A percentile compares a stretch with the other conserved stretches of the same genome.
These are phyloP conservation scores for Drosophila neonasuta DNA, from an alignment of 2,888 invertebrate species.

Conservation along the genomic window DNA sequence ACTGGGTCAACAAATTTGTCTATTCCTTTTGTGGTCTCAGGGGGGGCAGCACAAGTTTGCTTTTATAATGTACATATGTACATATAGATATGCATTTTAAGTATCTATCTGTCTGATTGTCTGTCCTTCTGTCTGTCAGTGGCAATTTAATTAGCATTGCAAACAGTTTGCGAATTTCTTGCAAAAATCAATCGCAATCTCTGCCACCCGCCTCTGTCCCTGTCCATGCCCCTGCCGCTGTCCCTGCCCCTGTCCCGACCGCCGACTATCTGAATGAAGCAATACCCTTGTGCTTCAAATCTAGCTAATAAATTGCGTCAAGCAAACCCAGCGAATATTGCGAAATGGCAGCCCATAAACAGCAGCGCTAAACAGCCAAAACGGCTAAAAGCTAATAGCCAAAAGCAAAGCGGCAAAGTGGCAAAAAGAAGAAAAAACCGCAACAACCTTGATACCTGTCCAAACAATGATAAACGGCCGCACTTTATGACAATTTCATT, in stretches of 20 bases:
- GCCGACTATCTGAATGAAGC: slow-evolving; percentile 28
- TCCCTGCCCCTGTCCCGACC: not conserved
- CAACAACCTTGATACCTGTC: slow-evolving; percentile 57
- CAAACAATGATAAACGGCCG: slow-evolving; percentile 52
- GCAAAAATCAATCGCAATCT: slow-evolving; percentile 53
- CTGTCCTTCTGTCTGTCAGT: slow-evolving; percentile 29
- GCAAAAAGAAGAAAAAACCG: slow-evolving; percentile 27
- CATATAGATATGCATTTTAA: slow-evolving; percentile 17
- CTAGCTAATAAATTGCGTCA: slow-evolving; percentile 63
- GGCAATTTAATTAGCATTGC: slow-evolving; percentile 62
- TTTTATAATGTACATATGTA: slow-evolving; percentile 32
- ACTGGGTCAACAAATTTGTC: slow-evolving; percentile 59
- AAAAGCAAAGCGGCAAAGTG: slow-evolving; percentile 1
- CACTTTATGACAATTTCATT: slow-evolving; percentile 58
- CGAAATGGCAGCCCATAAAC: slow-evolving; percentile 54
- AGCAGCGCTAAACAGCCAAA: slow-evolving; percentile 28
- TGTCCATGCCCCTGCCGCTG: not conserved
- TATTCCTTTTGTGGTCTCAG: slow-evolving; percentile 45
- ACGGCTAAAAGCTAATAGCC: slow-evolving; percentile 2
- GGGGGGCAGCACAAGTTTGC: slow-evolving; percentile 14
- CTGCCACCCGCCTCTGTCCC: slow-evolving; percentile 2
- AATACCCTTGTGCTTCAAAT: slow-evolving; percentile 65
- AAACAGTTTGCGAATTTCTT: slow-evolving; percentile 52
- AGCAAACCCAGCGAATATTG: slow-evolving; percentile 52
- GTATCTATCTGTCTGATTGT: slow-evolving; percentile 7